Evolutionary conservation across 1,140 invertebrate species (phyloP), one percentile per base, ranked within the genome.

Genomic region (Lanistes nyassanus): DNA sequence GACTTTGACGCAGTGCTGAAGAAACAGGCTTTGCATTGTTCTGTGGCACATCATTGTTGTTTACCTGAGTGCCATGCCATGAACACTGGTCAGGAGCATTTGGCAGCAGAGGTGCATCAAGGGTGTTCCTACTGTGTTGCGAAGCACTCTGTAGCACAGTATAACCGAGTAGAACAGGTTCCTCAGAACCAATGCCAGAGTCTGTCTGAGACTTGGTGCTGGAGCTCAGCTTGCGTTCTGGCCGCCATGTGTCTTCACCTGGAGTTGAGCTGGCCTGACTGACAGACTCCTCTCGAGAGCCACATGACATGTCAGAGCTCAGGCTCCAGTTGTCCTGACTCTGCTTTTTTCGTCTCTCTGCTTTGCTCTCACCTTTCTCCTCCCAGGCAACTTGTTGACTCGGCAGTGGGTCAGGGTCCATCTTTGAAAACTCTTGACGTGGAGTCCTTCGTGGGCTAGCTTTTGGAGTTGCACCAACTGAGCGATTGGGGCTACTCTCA

Each of bases 401-500:
- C 23, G 55, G 64, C 37, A 81, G 78, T 31, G 82, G 79, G 16
- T 69, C 47, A 29, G 69, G 37, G 51, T 78, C 77, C 36, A 73
- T 62, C 72, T 83, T 83, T 62, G 86, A 76, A 79, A 81, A 88
- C 74, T 87, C 86, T 76, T 85, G 85, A 42, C 81, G 79, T 21
- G 85, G 84, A n/a, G 82, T 82, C 69, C 83, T 75, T n/a, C 83
- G 67, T 36, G 86, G 86, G 75, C 86, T 88, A 36, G 81, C 70
- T 76, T 79, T 82, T n/a, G 84, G 82, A 42, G 81, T 84, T 34
- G 73, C 74, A 26, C 79, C 81, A 34, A 77, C 66, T 7, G 85
- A 82, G 36, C 80, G 80, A 64, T 82, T 87, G 29, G 88, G 88
- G 77, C 87, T 88, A 77, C 90, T 94, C 84, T 94, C 93, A 34